Evolutionary conservation across 2,113 vertebrate species (phyloP).

Genomic region (Neoarius graeffei): DNA sequence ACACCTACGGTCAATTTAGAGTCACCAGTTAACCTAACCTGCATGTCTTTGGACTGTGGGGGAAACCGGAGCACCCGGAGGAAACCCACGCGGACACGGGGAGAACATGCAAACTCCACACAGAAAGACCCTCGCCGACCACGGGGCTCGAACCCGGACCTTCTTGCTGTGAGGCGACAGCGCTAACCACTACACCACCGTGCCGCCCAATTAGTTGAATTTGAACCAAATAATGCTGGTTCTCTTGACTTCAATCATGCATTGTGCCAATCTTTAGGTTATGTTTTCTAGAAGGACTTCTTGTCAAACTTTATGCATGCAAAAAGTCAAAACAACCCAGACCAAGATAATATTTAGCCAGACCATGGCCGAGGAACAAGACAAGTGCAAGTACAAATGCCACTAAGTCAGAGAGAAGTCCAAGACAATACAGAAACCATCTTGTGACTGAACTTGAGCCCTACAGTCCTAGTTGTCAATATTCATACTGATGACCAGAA

Average conservation of each 20-base stretch:
- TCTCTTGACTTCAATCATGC: neutral
- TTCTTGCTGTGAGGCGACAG: too few species aligned
- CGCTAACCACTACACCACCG: too few species aligned
- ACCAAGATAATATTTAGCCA: neutral
- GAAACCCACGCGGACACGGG: too few species aligned
- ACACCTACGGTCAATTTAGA: too few species aligned
- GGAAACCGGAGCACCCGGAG: too few species aligned
- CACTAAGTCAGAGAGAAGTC: neutral
- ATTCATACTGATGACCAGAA: neutral
- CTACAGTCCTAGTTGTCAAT: neutral
- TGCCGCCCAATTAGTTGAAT: too few species aligned
- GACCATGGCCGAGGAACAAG: neutral
- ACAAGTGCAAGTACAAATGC: neutral
- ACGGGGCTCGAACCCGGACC: too few species aligned
- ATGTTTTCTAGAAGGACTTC: neutral
- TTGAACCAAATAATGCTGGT: neutral
- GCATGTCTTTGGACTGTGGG: too few species aligned
- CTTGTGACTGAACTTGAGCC: too few species aligned
- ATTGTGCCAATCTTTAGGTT: neutral
- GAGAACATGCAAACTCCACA: too few species aligned
- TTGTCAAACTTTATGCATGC: neutral
- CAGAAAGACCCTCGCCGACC: too few species aligned
- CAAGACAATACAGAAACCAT: neutral
- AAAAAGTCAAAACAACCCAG: neutral
- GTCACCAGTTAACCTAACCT: too few species aligned